Conservation (phyloP, 2,797 vertebrate genomes). For the Pterois miles region DNA sequence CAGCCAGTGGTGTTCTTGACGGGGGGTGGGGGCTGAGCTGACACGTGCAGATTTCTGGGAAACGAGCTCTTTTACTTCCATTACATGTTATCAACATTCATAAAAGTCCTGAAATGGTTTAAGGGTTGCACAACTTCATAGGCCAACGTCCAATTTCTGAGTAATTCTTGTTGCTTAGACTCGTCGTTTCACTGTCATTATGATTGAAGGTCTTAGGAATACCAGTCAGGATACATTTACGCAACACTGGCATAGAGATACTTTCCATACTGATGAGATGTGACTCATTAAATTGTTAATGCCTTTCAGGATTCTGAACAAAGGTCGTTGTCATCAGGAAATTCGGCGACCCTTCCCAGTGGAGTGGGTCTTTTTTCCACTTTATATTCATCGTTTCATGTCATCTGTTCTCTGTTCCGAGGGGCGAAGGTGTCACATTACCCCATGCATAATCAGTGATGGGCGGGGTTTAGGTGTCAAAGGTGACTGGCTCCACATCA, state of each 20-base stretch:
- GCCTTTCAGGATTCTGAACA: constrained; percentile 58
- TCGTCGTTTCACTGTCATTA: constrained; percentile 22
- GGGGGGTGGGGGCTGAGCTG: constrained; percentile 1
- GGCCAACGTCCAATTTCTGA: background rate
- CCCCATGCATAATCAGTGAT: constrained; percentile 58
- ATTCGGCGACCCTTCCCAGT: constrained; percentile 45
- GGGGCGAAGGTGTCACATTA: constrained; percentile 51
- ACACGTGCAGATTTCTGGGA: background rate
- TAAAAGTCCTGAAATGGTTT: background rate
- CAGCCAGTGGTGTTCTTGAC: constrained; percentile 18
- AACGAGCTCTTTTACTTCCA: background rate
- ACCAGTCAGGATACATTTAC: constrained; percentile 39
- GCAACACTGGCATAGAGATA: constrained; percentile 24
- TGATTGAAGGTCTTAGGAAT: constrained; percentile 31
- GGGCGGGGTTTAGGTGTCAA: constrained; percentile 57
- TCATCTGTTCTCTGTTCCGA: constrained; percentile 48
- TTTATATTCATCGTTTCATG: constrained; percentile 61
- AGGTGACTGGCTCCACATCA: constrained; percentile 40
- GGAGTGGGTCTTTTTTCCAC: constrained; percentile 23
- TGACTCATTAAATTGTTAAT: constrained; percentile 61
- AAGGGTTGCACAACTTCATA: background rate
- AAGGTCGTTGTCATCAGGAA: constrained; percentile 49
- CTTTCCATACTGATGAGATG: constrained; percentile 48
- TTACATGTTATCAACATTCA: background rate
- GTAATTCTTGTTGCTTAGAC: constrained; percentile 3